These are phyloP conservation scores for Tupaia tana DNA, from an alignment of 2,113 vertebrate genomes.

Conservation along the genomic window DNA sequence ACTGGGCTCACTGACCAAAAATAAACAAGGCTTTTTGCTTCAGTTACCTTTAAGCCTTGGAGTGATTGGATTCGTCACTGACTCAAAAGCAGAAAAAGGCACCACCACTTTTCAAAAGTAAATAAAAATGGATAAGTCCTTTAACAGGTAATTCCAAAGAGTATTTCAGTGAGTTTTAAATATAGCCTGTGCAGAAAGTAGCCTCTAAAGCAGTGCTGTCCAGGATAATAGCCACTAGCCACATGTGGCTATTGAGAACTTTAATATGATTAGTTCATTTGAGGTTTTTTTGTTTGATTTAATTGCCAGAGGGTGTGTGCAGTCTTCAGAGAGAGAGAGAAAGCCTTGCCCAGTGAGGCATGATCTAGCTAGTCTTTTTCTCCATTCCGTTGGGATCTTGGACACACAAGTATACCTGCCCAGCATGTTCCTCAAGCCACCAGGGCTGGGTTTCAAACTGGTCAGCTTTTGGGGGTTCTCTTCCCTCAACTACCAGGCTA, in stretches of 20 bases:
- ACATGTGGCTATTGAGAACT: background rate
- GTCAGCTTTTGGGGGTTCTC: too few species aligned
- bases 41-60: constrained; percentile 48
- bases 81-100: constrained; percentile 30
- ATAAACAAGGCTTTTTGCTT: constrained; percentile 77
- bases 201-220: background rate
- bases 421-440: too few species aligned
- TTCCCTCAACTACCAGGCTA: too few species aligned
- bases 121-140: constrained; percentile 9
- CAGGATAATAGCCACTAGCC: background rate
- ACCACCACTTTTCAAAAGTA: constrained; percentile 51
- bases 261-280: background rate
- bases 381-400: too few species aligned
- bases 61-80: constrained; percentile 23
- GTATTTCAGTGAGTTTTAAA: background rate
- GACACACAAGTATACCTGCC: too few species aligned
- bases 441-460: too few species aligned
- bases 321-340: too few species aligned
- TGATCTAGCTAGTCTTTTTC: too few species aligned
- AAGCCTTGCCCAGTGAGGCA: too few species aligned
- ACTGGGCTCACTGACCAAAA: constrained; percentile 48
- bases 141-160: background rate
- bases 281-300: background rate
- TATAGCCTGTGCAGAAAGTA: background rate
- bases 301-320: too few species aligned